Conservation (phyloP, 2,888 invertebrate species). For the Sphinx pinastri region DNA sequence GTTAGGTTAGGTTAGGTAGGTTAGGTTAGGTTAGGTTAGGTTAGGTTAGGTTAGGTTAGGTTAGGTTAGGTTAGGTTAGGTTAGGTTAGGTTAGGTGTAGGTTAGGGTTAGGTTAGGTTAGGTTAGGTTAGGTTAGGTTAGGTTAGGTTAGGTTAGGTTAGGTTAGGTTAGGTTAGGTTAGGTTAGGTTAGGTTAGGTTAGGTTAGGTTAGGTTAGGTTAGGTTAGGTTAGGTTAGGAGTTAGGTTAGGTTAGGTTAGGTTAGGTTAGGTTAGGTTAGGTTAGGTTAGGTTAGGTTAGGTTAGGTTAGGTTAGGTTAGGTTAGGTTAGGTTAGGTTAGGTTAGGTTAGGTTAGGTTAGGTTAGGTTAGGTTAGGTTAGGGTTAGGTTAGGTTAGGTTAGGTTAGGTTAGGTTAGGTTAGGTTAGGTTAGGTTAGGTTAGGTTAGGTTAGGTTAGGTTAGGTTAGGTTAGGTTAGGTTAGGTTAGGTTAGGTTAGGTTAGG, state of each 20-base stretch:
- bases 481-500: constrained; percentile 37
- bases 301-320: constrained; percentile 34
- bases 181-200: constrained; percentile 33
- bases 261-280: constrained; percentile 32
- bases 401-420: constrained; percentile 35
- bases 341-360: constrained; percentile 33
- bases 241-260: constrained; percentile 33
- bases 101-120: constrained; percentile 26
- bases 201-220: constrained; percentile 32
- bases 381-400: constrained; percentile 36
- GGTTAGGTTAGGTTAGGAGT: constrained; percentile 33
- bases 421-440: constrained; percentile 36
- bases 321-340: constrained; percentile 31
- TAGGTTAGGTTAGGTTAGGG: constrained; percentile 37
- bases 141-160: constrained; percentile 33
- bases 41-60: neutral
- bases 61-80: constrained; percentile 10
- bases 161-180: constrained; percentile 32
- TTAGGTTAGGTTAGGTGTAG: constrained; percentile 13
- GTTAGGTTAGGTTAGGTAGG: constrained; percentile 3
- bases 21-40: constrained; percentile 7
- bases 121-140: constrained; percentile 32
- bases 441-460: constrained; percentile 38
- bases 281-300: constrained; percentile 32
- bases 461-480: constrained; percentile 37